Conservation (phyloP, 2,797 vertebrate genomes). For the Otus scops region DNA sequence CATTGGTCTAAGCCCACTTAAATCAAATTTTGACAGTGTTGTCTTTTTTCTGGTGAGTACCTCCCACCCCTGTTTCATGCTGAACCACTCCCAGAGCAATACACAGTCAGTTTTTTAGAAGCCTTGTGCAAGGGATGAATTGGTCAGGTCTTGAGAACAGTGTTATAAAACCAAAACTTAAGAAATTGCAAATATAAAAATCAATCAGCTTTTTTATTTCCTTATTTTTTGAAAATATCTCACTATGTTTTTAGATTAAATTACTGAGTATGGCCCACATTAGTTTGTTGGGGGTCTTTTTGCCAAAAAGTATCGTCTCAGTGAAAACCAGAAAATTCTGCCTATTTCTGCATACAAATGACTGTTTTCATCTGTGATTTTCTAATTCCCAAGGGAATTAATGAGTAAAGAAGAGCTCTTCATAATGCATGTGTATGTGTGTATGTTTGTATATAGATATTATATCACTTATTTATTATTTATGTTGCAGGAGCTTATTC, state of each 20-base stretch:
- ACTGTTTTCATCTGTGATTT: constrained; percentile 11
- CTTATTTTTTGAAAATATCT: not conserved
- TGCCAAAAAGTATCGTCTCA: not conserved
- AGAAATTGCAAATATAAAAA: not conserved
- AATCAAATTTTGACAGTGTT: not conserved
- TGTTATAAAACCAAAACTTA: not conserved
- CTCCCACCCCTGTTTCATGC: not conserved
- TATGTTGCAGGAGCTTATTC: not conserved
- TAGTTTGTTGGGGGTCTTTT: not conserved
- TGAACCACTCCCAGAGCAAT: not conserved
- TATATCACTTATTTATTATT: constrained; percentile 4
- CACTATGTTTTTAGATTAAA: not conserved
- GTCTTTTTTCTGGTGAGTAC: not conserved
- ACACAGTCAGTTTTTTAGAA: not conserved
- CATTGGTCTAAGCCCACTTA: not conserved
- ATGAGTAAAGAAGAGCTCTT: not conserved
- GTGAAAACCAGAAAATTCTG: not conserved
- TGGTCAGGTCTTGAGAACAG: not conserved
- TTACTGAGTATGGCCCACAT: not conserved
- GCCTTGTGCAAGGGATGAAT: not conserved
- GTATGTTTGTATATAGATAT: not conserved
- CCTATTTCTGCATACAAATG: not conserved
- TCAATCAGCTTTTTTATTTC: not conserved
- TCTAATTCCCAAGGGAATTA: not conserved
- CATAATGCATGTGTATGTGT: not conserved